These are phyloP conservation scores for Tympanuchus pallidicinctus DNA, from an alignment of 2,113 vertebrate genomes.

Conservation along the genomic window DNA sequence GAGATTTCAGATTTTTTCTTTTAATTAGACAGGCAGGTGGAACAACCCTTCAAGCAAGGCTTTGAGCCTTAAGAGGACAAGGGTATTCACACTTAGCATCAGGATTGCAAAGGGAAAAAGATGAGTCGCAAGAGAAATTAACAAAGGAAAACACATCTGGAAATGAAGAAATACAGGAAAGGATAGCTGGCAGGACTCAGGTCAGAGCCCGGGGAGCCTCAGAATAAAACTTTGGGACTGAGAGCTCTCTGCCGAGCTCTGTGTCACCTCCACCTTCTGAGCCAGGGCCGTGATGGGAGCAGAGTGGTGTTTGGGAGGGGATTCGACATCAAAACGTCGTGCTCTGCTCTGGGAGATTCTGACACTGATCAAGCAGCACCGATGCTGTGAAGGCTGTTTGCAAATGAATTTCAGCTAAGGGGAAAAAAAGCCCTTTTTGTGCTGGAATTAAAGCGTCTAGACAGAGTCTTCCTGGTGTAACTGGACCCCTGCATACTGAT, in stretches of 20 bases:
- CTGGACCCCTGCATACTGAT: neutral
- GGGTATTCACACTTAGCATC: neutral
- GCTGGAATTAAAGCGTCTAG: slow-evolving; percentile 42
- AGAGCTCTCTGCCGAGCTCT: neutral
- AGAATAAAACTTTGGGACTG: neutral
- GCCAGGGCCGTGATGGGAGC: neutral
- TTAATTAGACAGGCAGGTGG: neutral
- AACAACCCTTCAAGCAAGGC: neutral
- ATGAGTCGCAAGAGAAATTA: neutral
- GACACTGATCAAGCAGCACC: neutral
- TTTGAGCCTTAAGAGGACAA: slow-evolving; percentile 1
- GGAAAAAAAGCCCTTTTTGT: neutral
- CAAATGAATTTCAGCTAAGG: neutral
- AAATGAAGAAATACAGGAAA: slow-evolving; percentile 7
- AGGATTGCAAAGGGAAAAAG: neutral
- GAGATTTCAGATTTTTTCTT: neutral
- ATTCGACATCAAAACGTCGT: neutral
- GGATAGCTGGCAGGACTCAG: neutral
- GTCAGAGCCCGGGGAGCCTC: neutral
- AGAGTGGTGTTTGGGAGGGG: neutral
- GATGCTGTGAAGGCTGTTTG: neutral
- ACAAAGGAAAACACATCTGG: neutral
- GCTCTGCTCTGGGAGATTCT: neutral
- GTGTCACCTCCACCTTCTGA: neutral
- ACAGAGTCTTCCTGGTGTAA: slow-evolving; percentile 43